A percentile compares a stretch with the other conserved stretches of the same genome.
These are phyloP conservation scores for Atta cephalotes DNA, from an alignment of 1,140 invertebrate species.

Conservation along the genomic window DNA sequence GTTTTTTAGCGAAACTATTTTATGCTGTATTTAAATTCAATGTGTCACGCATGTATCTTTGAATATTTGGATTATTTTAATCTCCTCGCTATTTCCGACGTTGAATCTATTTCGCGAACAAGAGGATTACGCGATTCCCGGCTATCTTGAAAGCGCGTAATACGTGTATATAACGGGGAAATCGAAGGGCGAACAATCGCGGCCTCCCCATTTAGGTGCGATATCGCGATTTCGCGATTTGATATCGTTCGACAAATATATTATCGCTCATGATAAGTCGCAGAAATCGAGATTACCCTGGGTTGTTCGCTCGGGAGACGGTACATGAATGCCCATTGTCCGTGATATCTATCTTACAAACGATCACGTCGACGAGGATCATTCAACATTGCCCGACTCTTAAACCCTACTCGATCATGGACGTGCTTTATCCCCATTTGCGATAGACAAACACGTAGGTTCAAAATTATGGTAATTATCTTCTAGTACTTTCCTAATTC, in stretches of 20 bases:
- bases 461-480: constrained; percentile 5
- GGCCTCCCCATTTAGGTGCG: not conserved
- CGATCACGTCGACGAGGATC: constrained; percentile 55
- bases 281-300: constrained; percentile 45
- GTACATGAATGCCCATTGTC: constrained; percentile 50
- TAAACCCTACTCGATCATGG: constrained; percentile 33
- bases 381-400: constrained; percentile 33
- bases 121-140: not conserved
- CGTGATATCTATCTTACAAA: constrained; percentile 53
- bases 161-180: not conserved
- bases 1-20: not conserved
- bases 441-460: constrained; percentile 12
- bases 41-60: not conserved
- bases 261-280: constrained; percentile 51
- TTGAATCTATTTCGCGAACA: constrained; percentile 4
- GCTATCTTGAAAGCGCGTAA: not conserved
- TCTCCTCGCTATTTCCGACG: not conserved
- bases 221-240: not conserved
- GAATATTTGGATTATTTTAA: not conserved
- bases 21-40: not conserved
- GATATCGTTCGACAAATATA: constrained; percentile 46
- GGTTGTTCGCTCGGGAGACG: not conserved
- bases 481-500: not conserved
- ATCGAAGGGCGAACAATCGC: constrained; percentile 36
- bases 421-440: constrained; percentile 25